Evolutionary conservation across 2,888 invertebrate genomes (phyloP), one percentile per base, ranked within the genome.

Genomic region (Ceratothoa steindachneri): DNA sequence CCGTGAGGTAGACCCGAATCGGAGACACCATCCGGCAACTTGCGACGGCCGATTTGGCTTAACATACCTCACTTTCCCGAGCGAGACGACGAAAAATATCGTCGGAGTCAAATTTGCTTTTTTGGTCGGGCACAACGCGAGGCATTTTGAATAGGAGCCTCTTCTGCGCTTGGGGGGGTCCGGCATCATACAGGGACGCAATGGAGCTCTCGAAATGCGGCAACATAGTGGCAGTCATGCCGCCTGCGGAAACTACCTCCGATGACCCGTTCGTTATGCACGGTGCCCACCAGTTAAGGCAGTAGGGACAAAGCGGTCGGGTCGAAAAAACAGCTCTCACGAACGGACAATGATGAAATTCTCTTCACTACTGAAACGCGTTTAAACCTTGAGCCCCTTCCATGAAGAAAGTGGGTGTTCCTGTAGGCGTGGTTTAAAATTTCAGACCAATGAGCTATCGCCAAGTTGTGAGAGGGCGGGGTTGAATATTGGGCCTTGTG

Each of bases 121-220:
- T 95, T 85, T 98, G 97, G 84, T 98, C 96, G 1, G 96, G 95
- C 77, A 97, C 97, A 71, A 97, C 97, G 77, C 95, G 89, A 0
- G 97, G 97, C 96, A 97, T 97, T 87, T 94, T 95, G 87, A 95
- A 93, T 82, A 94, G 91, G 82, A 93, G 91, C 81, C 94, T 87
- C 82, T 93, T 90, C 0, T 92, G 93, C 27, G 73, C 64, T 55
- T 71, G 71, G 12, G 30, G 65, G 29, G 60, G 3, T 28, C 24
- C 41, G 30, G 3, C 4, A 22, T 7, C 24, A 27, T 7, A 28
- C 29, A 53, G 55, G 9, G 60, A 19, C 12, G 67, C 71, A 19
- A 55, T 55, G 5, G 55, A 55, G 19, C 12, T 55, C 55, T 55
- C 55, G 24, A 55, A 55, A 22, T 55, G 55, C 19, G 55, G 55